Conservation (phyloP, 2,113 vertebrate species). For the Elgaria multicarinata region DNA sequence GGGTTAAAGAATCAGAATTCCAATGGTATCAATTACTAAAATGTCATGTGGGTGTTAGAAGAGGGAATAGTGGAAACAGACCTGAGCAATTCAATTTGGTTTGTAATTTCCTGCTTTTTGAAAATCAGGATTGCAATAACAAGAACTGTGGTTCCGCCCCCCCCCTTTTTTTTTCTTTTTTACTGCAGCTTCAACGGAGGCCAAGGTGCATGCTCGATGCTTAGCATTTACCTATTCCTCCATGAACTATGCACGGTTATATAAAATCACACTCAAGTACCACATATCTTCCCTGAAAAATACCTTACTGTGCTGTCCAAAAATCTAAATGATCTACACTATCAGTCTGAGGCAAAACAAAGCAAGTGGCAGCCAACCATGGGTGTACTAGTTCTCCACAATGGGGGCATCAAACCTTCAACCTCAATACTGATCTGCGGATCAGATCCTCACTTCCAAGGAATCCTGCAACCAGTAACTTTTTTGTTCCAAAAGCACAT, state of each 20-base stretch:
- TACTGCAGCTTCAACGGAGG: background rate
- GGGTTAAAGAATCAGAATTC: background rate
- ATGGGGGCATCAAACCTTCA: background rate
- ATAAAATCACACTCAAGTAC: background rate
- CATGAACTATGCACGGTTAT: background rate
- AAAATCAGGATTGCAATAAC: background rate
- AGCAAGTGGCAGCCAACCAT: background rate
- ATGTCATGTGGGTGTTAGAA: background rate
- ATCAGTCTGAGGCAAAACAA: background rate
- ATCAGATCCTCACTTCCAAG: no score
- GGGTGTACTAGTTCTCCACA: background rate
- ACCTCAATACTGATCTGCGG: background rate
- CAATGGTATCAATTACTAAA: background rate
- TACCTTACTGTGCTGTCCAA: background rate
- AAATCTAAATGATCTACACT: background rate
- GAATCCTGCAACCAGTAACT: no score
- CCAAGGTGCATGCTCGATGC: background rate
- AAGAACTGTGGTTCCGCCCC: background rate
- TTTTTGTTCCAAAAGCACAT: no score
- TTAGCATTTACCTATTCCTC: background rate
- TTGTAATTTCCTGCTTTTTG: conserved; percentile 18
- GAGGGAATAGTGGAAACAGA: background rate
- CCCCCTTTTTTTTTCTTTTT: background rate
- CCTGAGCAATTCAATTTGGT: background rate
- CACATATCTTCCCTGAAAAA: background rate